Conservation (phyloP, 2,888 invertebrate genomes). For the Ormyrus rosae region DNA sequence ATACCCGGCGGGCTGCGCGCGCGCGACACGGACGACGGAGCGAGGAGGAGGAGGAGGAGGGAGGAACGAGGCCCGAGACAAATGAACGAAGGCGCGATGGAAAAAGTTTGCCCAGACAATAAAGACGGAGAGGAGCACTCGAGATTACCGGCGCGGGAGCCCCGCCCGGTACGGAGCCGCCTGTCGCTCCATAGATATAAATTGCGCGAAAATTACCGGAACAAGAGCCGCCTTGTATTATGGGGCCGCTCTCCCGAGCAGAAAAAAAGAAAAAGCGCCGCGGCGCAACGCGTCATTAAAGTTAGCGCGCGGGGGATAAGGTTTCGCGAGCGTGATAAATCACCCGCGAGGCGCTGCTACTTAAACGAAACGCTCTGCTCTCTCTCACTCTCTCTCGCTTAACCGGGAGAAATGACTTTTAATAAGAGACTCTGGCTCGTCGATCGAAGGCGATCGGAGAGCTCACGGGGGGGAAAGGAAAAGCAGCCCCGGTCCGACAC, state of each 20-base stretch:
- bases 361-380: conserved; percentile 65
- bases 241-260: neutral
- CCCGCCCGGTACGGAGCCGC: neutral
- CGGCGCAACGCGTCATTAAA: conserved; percentile 26
- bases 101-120: conserved; percentile 53
- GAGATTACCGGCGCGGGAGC: conserved; percentile 47
- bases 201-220: conserved; percentile 59
- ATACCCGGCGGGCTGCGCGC: neutral
- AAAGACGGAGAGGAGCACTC: conserved; percentile 48
- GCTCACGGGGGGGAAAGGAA: conserved; percentile 46
- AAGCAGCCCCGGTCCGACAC: conserved; percentile 60
- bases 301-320: conserved; percentile 41
- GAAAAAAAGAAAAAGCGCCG: conserved; percentile 5
- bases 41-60: conserved; percentile 52
- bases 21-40: neutral
- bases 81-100: conserved; percentile 51
- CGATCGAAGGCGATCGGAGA: conserved; percentile 56
- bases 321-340: conserved; percentile 66
- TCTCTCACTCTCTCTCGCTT: neutral
- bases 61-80: conserved; percentile 53
- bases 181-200: conserved; percentile 33
- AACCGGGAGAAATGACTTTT: conserved; percentile 63
- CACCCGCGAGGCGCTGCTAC: conserved; percentile 64
- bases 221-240: conserved; percentile 59
- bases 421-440: conserved; percentile 64